Conservation (phyloP, 1,140 invertebrate species). For the Tetranychus cinnabarinus region DNA sequence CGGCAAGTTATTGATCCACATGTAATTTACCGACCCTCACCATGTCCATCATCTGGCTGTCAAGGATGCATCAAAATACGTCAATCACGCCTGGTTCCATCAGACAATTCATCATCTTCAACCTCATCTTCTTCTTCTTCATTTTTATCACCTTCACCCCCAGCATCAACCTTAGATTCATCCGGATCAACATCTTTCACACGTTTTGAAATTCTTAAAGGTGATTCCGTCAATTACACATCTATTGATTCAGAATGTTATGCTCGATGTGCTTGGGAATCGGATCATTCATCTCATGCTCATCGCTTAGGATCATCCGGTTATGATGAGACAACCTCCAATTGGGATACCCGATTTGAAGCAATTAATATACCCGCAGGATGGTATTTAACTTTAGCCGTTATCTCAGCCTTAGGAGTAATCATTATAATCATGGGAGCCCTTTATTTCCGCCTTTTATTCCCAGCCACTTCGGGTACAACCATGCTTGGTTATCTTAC, state of each 20-base stretch:
- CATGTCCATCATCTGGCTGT: not conserved
- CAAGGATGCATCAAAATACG: not conserved
- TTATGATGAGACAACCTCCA: too few relatives aligned
- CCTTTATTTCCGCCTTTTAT: slow-evolving; percentile 25
- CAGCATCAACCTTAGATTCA: not conserved
- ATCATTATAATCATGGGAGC: slow-evolving; percentile 21
- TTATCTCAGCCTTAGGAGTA: slow-evolving; percentile 12
- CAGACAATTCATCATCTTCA: not conserved
- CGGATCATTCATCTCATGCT: not conserved
- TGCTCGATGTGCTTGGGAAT: not conserved
- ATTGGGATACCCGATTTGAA: not conserved
- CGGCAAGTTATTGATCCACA: not conserved
- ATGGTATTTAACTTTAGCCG: not conserved
- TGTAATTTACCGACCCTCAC: not conserved
- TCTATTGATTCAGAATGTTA: not conserved
- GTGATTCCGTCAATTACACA: not conserved
- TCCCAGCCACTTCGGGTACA: slow-evolving; percentile 24
- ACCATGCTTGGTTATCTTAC: slow-evolving; percentile 26
- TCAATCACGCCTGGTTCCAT: not conserved
- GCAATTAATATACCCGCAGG: not conserved
- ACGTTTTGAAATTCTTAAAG: not conserved
- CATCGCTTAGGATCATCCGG: too few relatives aligned
- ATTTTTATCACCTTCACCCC: not conserved
- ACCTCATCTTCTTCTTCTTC: not conserved
- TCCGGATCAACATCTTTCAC: not conserved